These are phyloP conservation scores for Ceyx melanurus DNA, from an alignment of 2,113 vertebrate genomes.

Conservation along the genomic window DNA sequence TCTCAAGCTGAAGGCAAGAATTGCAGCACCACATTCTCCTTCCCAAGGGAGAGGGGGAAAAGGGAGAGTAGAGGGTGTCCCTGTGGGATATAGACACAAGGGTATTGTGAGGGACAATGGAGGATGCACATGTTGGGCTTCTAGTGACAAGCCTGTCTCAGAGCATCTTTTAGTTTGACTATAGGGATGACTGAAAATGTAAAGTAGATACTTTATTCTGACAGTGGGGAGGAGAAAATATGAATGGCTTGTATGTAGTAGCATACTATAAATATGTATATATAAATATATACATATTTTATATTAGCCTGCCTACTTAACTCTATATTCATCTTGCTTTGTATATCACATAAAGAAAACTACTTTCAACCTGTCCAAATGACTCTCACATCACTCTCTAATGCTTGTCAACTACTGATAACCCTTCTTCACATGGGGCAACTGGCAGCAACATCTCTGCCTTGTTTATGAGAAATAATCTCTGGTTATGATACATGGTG, in stretches of 20 bases:
- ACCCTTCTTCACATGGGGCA: background rate
- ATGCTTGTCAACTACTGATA: background rate
- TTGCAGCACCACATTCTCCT: background rate
- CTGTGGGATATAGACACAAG: background rate
- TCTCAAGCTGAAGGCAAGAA: background rate
- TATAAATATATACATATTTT: background rate
- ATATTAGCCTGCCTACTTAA: background rate
- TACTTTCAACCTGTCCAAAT: background rate
- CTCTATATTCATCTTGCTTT: background rate
- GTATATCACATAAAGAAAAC: background rate
- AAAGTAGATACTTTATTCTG: background rate
- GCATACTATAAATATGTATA: too few relatives aligned
- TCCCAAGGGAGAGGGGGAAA: too few relatives aligned
- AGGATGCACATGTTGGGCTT: background rate
- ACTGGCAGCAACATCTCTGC: background rate
- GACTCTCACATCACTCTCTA: background rate
- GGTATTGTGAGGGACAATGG: background rate
- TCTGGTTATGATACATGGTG: background rate
- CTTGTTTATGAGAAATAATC: background rate
- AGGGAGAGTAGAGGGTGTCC: background rate
- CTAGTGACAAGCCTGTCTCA: background rate
- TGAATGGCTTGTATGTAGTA: background rate
- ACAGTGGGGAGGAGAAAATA: background rate
- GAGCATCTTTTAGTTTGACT: background rate
- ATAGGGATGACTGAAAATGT: background rate